Evolutionary conservation across 2,797 vertebrate species (phyloP), one percentile per base, ranked within the genome.

Genomic region (Uromys caudimaculatus): DNA sequence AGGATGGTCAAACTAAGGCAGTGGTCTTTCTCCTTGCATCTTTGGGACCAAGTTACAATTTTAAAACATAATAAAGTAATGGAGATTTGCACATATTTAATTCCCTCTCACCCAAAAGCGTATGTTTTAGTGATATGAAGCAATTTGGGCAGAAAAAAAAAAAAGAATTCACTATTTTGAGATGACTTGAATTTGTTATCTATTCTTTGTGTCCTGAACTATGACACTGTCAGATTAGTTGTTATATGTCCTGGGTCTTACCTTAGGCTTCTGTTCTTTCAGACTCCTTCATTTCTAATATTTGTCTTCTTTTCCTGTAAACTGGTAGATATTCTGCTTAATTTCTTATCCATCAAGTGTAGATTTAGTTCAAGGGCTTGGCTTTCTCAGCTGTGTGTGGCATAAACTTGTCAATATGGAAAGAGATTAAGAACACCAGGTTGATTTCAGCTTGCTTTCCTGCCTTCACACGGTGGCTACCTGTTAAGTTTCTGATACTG

Each of bases 331-430:
- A 54, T 89, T 78, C 27, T 87, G 38, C 44, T 89, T 62, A 76
- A 14, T 94, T 81, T 94, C 52, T 90, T 78, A 77, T 78, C 29
- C n/a, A 82, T 77, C 44, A 41, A 76, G 7, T 73, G 29, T 38
- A 38, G 69, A 19, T 95, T 83, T 76, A 83, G 24, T 69, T 94
- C 67, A 95, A 41, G 8, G 32, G 89, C 47, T 95, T 95, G 56
- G 50, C 12, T 71, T 86, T 77, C 50, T 76, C 44, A 84, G 9
- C 16, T 87, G 19, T 90, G 19, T 19, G n/a, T 83, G 64, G 89
- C 58, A 84, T 44, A 44, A 82, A 85, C 41, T 79, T 54, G 54
- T 4, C 89, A 94, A 89, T 62, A 90, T 64, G 21, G 56, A 88
- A 79, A 52, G 29, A 13, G 35, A 96, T 79, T 81, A 67, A 75